Conservation (phyloP, 1,140 invertebrate species). For the Lerema accius region DNA sequence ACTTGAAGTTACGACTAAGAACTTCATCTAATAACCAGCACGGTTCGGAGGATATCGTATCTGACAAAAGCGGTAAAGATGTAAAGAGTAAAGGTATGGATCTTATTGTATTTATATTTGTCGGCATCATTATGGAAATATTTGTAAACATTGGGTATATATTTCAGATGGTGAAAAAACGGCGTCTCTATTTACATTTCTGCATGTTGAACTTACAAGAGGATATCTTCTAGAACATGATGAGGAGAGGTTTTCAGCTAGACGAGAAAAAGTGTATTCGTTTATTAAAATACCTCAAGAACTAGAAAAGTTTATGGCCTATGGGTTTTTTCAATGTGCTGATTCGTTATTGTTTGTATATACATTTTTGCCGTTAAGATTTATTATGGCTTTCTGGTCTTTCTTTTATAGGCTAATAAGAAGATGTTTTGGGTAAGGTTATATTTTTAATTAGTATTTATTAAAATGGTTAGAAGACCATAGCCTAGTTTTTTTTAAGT, state of each 20-base stretch:
- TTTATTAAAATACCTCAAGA: slow-evolving; percentile 98
- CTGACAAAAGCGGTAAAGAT: slow-evolving; percentile 63
- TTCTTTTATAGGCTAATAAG: slow-evolving; percentile 88
- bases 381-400: slow-evolving; percentile 93
- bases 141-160: slow-evolving; percentile 11
- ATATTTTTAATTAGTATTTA: too few relatives aligned
- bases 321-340: slow-evolving; percentile 98
- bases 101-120: not conserved
- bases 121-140: not conserved
- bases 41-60: slow-evolving; percentile 51
- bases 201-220: slow-evolving; percentile 94
- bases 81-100: slow-evolving; percentile 66
- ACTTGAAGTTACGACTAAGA: slow-evolving; percentile 73
- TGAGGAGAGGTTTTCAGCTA: slow-evolving; percentile 95
- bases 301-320: slow-evolving; percentile 96
- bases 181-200: slow-evolving; percentile 88
- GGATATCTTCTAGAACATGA: slow-evolving; percentile 96
- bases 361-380: slow-evolving; percentile 97
- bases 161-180: slow-evolving; percentile 71
- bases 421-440: slow-evolving; percentile 87
- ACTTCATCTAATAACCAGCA: slow-evolving; percentile 62
- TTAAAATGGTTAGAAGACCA: too few relatives aligned
- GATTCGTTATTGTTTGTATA: slow-evolving; percentile 99
- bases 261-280: slow-evolving; percentile 97
- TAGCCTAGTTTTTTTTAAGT: too few relatives aligned